Percentiles rank a stretch among this genome's conserved stretches.
These are phyloP conservation scores for Chymomyza costata DNA, from an alignment of 1,140 invertebrate species.

Conservation along the genomic window DNA sequence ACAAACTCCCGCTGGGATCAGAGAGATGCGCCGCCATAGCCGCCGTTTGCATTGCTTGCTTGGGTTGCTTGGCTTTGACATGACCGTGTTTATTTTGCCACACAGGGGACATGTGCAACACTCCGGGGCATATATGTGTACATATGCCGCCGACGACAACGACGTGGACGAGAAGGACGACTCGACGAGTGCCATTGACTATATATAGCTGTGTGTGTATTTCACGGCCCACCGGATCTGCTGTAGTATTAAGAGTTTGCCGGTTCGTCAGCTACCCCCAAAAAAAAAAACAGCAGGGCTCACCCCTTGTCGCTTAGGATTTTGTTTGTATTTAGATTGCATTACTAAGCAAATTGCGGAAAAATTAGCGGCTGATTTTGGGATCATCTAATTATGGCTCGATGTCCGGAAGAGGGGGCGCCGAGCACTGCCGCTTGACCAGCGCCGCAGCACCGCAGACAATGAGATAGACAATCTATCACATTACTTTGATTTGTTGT, in stretches of 20 bases:
- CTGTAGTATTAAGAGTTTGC: neutral
- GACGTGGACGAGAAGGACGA: neutral
- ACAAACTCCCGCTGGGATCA: constrained; percentile 68
- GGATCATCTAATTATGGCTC: constrained; percentile 73
- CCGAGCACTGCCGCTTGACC: neutral
- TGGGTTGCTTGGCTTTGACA: constrained; percentile 35
- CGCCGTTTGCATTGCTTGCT: constrained; percentile 17
- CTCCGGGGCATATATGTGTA: constrained; percentile 67
- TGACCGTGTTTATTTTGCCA: constrained; percentile 57
- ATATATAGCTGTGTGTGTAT: too few relatives aligned
- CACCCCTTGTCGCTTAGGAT: constrained; percentile 29
- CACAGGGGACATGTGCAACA: constrained; percentile 74
- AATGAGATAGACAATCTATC: constrained; percentile 42
- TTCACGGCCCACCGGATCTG: constrained; percentile 61
- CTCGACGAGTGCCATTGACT: constrained; percentile 29
- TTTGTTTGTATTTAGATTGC: constrained; percentile 75
- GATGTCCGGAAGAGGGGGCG: neutral
- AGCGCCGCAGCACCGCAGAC: constrained; percentile 25
- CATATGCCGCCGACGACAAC: constrained; percentile 48
- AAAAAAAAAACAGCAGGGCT: constrained; percentile 17
- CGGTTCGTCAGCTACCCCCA: neutral
- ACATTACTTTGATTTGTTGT: constrained; percentile 60
- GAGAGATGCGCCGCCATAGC: constrained; percentile 53
- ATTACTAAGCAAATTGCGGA: constrained; percentile 76
- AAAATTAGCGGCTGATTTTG: constrained; percentile 76